These are phyloP conservation scores for Patagioenas fasciata DNA, from an alignment of 2,113 vertebrate genomes.

Conservation along the genomic window DNA sequence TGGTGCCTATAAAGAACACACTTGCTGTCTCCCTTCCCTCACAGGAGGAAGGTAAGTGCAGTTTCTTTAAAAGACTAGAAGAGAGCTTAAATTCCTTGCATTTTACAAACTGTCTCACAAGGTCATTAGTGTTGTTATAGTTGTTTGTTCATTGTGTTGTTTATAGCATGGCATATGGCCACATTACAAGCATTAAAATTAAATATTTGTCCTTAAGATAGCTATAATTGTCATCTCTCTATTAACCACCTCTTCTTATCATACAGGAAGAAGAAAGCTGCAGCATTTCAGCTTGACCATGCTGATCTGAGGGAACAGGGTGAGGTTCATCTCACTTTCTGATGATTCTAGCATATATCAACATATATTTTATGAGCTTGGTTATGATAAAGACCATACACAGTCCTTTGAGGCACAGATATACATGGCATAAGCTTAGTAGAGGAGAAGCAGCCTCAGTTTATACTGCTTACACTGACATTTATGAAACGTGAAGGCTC, in stretches of 20 bases:
- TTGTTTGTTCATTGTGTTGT: not conserved
- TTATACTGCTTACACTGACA: not conserved
- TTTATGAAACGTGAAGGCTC: not conserved
- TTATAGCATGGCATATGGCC: slow-evolving; percentile 21
- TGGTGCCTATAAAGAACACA: not conserved
- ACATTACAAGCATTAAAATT: slow-evolving; percentile 37
- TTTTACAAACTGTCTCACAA: slow-evolving; percentile 43
- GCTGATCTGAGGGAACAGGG: not conserved
- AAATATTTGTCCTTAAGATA: slow-evolving; percentile 47
- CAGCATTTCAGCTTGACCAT: not conserved
- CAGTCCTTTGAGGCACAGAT: not conserved
- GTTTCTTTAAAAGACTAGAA: not conserved
- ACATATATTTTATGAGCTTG: not conserved
- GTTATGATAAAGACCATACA: not conserved
- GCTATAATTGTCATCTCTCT: slow-evolving; percentile 25
- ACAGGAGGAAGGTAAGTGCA: not conserved
- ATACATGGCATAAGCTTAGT: not conserved
- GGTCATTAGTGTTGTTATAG: slow-evolving; percentile 27
- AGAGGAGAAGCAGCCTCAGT: not conserved
- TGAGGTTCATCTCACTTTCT: not conserved
- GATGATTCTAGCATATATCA: not conserved
- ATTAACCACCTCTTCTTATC: slow-evolving; percentile 3
- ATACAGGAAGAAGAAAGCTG: not conserved
- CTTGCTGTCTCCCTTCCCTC: not conserved
- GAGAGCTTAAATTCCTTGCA: not conserved